These are phyloP conservation scores for Coregonus suidteri DNA, from an alignment of 2,797 vertebrate species.

Conservation along the genomic window DNA sequence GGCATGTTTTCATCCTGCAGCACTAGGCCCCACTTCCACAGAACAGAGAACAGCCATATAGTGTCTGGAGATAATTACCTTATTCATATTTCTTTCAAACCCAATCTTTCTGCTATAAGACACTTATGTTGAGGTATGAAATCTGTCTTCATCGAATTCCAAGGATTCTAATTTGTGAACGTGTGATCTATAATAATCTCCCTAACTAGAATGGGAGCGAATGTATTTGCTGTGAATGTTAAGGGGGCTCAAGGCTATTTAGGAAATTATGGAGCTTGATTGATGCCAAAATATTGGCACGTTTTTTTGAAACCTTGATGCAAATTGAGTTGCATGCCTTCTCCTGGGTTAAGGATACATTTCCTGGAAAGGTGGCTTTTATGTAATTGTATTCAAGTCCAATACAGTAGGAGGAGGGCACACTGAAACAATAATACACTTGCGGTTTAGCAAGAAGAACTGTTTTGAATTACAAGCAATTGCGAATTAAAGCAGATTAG, in stretches of 20 bases:
- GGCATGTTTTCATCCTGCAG: slow-evolving; percentile 41
- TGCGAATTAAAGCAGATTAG: slow-evolving; percentile 72
- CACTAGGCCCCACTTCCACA: slow-evolving; percentile 35
- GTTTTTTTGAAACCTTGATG: slow-evolving; percentile 55
- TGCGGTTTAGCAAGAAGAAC: slow-evolving; percentile 55
- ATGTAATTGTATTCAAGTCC: slow-evolving; percentile 54
- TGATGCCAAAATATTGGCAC: slow-evolving; percentile 66
- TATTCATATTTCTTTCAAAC: slow-evolving; percentile 51
- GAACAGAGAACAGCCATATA: slow-evolving; percentile 23
- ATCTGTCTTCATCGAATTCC: slow-evolving; percentile 58
- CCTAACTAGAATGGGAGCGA: slow-evolving; percentile 60
- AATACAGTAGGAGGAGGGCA: slow-evolving; percentile 51
- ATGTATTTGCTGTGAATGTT: slow-evolving; percentile 57
- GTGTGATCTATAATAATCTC: slow-evolving; percentile 62
- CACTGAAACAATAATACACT: slow-evolving; percentile 60
- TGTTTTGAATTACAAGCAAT: slow-evolving; percentile 69
- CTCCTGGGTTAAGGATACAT: slow-evolving; percentile 50
- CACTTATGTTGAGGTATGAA: slow-evolving; percentile 60
- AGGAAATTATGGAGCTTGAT: slow-evolving; percentile 59
- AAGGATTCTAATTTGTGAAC: slow-evolving; percentile 64
- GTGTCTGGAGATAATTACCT: slow-evolving; percentile 65
- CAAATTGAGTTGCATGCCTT: slow-evolving; percentile 63
- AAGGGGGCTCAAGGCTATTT: slow-evolving; percentile 62
- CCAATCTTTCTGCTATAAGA: slow-evolving; percentile 67
- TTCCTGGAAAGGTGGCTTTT: background rate